phyloP scores from a whole-genome alignment of 2,888 invertebrate genomes.

The Lordiphosa fenestrarum region DNA sequence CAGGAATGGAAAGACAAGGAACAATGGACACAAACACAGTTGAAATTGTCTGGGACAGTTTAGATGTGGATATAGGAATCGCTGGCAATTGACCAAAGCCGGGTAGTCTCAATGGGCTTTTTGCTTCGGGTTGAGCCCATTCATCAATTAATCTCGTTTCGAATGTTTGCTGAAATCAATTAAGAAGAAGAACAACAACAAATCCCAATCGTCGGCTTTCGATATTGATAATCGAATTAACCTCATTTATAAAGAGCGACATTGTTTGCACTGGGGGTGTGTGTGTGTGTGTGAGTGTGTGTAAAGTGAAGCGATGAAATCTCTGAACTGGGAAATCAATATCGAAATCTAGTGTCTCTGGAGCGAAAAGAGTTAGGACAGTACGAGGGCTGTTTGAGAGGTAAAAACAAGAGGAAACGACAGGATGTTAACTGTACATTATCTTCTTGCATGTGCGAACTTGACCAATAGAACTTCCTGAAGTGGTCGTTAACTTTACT shows the following conservation, averaged over 20 bases:
- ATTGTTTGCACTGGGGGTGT: background rate
- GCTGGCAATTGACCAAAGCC: slow-evolving; percentile 6
- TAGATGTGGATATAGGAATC: slow-evolving; percentile 7
- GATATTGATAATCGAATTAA: slow-evolving; percentile 55
- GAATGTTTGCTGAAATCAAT: slow-evolving; percentile 60
- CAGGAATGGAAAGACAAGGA: background rate
- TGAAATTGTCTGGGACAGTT: slow-evolving; percentile 26
- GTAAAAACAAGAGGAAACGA: no score
- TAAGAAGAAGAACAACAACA: slow-evolving; percentile 36
- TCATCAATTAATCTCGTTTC: slow-evolving; percentile 57
- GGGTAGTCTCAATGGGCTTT: slow-evolving; percentile 2
- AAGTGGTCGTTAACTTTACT: no score
- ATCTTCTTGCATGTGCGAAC: no score
- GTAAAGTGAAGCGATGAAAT: no score
- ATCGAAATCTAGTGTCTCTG: no score
- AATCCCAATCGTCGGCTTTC: slow-evolving; percentile 15
- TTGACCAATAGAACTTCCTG: no score
- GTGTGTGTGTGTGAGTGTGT: no score
- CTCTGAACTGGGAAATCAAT: no score
- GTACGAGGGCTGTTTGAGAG: no score
- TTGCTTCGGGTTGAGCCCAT: slow-evolving; percentile 13
- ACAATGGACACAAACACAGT: slow-evolving; percentile 12
- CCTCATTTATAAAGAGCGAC: slow-evolving; percentile 23
- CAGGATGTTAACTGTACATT: no score
- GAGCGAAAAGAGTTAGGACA: no score